Conservation (phyloP, 2,888 invertebrate species). For the Leptogaster cylindrica region DNA sequence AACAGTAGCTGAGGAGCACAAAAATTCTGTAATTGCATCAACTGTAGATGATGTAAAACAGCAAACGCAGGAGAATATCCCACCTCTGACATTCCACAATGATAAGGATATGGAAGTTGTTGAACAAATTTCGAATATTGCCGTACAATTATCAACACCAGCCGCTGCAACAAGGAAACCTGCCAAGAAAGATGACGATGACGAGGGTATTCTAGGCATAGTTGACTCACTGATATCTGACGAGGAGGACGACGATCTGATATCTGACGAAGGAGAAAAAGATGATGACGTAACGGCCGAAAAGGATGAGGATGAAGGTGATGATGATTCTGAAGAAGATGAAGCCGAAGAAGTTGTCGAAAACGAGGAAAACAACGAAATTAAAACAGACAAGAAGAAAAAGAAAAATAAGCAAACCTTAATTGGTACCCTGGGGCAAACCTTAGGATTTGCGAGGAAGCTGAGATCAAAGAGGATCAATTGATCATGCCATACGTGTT, state of each 20-base stretch:
- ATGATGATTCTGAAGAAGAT: background rate
- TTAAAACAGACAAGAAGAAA: background rate
- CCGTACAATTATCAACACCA: background rate
- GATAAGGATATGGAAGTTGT: conserved; percentile 35
- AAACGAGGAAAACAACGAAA: background rate
- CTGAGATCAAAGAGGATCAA: background rate
- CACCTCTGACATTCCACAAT: conserved; percentile 4
- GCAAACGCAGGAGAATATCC: background rate
- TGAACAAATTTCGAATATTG: conserved; percentile 10
- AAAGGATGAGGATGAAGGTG: background rate
- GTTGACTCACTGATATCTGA: conserved; percentile 34
- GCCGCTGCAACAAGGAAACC: conserved; percentile 3
- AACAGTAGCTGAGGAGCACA: conserved; percentile 10
- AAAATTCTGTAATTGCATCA: background rate
- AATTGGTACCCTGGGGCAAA: conserved; percentile 13
- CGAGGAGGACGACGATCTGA: conserved; percentile 28
- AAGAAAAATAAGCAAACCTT: conserved; percentile 24
- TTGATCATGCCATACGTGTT: conserved; percentile 16
- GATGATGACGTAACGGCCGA: background rate
- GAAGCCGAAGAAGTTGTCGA: conserved; percentile 8
- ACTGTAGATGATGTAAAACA: background rate
- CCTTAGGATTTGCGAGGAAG: conserved; percentile 13
- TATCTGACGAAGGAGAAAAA: background rate
- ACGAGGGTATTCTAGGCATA: conserved; percentile 23
- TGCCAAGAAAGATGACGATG: conserved; percentile 21